Evolutionary conservation across 1,140 invertebrate species (phyloP), one percentile per base, ranked within the genome.

Genomic region (Drosophila lini): DNA sequence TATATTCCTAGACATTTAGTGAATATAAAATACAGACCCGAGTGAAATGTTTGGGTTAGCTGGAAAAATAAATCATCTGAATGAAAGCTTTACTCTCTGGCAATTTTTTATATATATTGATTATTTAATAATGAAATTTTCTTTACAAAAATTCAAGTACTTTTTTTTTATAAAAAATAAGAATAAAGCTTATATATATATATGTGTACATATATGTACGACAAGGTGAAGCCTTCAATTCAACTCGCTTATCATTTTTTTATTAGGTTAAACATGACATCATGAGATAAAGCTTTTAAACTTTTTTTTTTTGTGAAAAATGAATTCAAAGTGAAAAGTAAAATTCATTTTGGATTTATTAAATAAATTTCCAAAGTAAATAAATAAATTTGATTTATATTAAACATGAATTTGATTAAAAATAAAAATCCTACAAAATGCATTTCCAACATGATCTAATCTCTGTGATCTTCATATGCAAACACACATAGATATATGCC

Each of bases 191-290:
- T 19, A n/a, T 47, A 45, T 31, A n/a, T 47, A 45, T 31, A 11
- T 31, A 22, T 31, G 5, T 5, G 5, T 5, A 11, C 19, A 32
- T 22, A 15, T 9, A 34, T 3, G 6, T 52, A 11, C 9, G 11
- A 36, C 16, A 53, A 36, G 34, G 50, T 53, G 13, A 36, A 36
- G 7, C 32, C 50, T 19, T 53, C 50, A 36, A 53, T 36, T 36
- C 50, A 53, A 13, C 31, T 36, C 16, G 50, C 50, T 53, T 53
- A 53, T 53, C 50, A 53, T 53, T 53, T 34, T 19, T 36, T 22
- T 36, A 53, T 36, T 15, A 13, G 5, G 32, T 22, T 53, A 15
- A 53, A 53, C 16, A 53, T 53, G 50, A 53, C 50, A 53, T 53
- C 50, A 53, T 53, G 32, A 53, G 50, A 53, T 53, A 53, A 53